phyloP scores from a whole-genome alignment of 2,113 vertebrate species.

The Thamnophis sirtalis region DNA sequence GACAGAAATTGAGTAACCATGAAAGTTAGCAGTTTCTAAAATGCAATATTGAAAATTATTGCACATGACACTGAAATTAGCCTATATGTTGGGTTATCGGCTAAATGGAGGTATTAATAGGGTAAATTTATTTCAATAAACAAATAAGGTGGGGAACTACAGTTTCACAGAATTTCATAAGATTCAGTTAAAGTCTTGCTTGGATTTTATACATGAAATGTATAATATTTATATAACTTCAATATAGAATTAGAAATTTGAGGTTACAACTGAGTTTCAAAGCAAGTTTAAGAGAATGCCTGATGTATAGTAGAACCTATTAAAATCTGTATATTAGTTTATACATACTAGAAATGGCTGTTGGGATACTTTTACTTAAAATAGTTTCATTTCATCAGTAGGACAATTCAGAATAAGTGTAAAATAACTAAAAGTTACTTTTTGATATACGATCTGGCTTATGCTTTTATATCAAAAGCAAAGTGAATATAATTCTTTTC shows the following conservation, averaged over 20 bases:
- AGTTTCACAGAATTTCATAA: conserved; percentile 30
- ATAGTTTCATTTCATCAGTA: not conserved
- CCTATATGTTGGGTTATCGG: not conserved
- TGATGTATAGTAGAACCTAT: conserved; percentile 30
- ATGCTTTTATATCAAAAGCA: not conserved
- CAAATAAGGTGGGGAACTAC: not conserved
- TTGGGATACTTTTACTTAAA: not conserved
- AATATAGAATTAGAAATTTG: not conserved
- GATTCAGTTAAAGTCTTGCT: conserved; percentile 13
- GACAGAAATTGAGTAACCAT: not conserved
- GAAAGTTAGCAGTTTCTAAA: not conserved
- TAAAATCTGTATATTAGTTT: conserved; percentile 7
- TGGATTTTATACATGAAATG: not conserved
- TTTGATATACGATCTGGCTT: not conserved
- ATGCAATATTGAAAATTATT: not conserved
- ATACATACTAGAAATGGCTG: not conserved
- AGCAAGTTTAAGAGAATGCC: conserved; percentile 22
- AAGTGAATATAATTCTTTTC: not conserved
- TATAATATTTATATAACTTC: conserved; percentile 8
- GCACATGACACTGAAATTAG: not conserved
- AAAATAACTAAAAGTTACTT: not conserved
- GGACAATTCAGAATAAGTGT: not conserved
- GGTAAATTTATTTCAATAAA: conserved; percentile 10
- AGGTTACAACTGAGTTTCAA: not conserved
- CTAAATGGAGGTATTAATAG: not conserved